Percentiles rank a stretch among this genome's conserved stretches.
Conservation (phyloP, 2,888 invertebrate genomes). For the Meloe dianella region DNA sequence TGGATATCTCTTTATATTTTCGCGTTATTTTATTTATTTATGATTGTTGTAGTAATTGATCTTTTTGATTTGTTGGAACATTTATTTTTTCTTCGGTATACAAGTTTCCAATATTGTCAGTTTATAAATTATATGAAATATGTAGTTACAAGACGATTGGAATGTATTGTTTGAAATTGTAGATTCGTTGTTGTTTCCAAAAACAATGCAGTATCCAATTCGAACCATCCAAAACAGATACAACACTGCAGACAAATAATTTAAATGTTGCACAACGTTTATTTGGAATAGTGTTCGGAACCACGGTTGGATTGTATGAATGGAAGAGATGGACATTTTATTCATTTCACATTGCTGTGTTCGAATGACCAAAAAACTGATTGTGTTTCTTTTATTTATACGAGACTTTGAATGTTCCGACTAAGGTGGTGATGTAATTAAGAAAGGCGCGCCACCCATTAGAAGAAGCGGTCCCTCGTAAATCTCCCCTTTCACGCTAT, state of each 20-base stretch:
- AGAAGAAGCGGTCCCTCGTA: constrained; percentile 56
- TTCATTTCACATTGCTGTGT: constrained; percentile 37
- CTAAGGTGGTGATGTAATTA: constrained; percentile 59
- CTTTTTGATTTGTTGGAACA: constrained; percentile 15
- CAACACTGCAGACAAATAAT: constrained; percentile 50
- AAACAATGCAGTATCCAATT: constrained; percentile 41
- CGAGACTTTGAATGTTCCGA: constrained; percentile 57
- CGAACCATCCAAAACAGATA: constrained; percentile 42
- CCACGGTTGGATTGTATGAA: constrained; percentile 39
- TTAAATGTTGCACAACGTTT: constrained; percentile 44
- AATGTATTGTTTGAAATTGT: constrained; percentile 40
- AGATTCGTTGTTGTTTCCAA: constrained; percentile 24
- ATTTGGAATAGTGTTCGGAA: constrained; percentile 38
- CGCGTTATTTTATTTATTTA: neutral
- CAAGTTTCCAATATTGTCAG: neutral
- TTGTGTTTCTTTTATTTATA: constrained; percentile 58
- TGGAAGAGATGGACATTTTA: constrained; percentile 40
- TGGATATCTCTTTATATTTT: constrained; percentile 2
- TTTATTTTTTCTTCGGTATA: neutral
- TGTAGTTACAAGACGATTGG: constrained; percentile 39
- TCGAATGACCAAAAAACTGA: constrained; percentile 47
- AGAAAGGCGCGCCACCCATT: constrained; percentile 59
- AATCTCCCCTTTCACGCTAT: constrained; percentile 55
- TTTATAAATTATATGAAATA: constrained; percentile 26
- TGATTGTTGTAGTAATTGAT: neutral